Evolutionary conservation across 2,797 vertebrate genomes (phyloP), one percentile per base, ranked within the genome.

Genomic region (Pogonophryne albipinna): DNA sequence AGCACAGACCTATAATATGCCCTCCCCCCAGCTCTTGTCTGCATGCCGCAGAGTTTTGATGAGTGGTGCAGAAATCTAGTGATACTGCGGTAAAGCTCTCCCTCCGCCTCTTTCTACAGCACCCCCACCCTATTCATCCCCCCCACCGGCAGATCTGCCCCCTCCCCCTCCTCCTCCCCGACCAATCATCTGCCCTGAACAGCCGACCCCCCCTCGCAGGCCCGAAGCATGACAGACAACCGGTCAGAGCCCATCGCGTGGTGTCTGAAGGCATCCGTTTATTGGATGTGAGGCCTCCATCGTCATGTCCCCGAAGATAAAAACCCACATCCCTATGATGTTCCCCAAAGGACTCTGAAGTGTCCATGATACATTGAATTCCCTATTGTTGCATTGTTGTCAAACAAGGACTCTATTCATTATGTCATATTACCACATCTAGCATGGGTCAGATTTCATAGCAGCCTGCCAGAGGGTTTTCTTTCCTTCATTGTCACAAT

Each of bases 1-100:
- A 74, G 84, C 75, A 64, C 79, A 82, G 78, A 83, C 74, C 87
- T 85, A 80, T 34, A 79, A 73, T 79, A 56, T 88, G 89, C 85
- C 90, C 92, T 91, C 88, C 92, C 93, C 91, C 90, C 65, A 76
- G 90, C 85, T 92, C 89, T 78, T 80, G 87, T 90, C 89, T 90
- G 89, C 94, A 92, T 94, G 92, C 93, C 92, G 94, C 94, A 95
- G 93, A 91, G 93, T 93, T 93, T 91, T 92, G 92, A 93, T 90
- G 92, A 94, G 93, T 93, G 92, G 84, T 94, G 93, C 92, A 95
- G 90, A 93, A 92, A 92, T 91, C 65, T 85, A 92, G 87, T 87
- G 93, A 94, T 92, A 94, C 94, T 95, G 94, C 95, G 92, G 94
- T 95, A 95, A 92, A 94, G 91, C 89, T 16, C 88, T 80, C 81